These are phyloP conservation scores for Coccyzus lansbergi DNA, from an alignment of 2,797 vertebrate genomes.

Conservation along the genomic window DNA sequence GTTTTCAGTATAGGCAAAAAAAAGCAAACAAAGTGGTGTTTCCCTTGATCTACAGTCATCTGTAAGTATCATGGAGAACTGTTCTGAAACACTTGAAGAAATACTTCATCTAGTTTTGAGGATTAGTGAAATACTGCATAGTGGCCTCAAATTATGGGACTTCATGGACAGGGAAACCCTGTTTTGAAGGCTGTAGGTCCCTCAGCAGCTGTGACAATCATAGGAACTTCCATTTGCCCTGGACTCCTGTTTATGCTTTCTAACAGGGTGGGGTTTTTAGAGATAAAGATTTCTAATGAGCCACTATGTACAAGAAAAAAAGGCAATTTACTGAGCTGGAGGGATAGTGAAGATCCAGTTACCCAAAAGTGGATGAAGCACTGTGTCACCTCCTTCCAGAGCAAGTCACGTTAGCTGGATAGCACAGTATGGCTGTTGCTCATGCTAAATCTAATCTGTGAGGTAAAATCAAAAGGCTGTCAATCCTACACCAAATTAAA, in stretches of 20 bases:
- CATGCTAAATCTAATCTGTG: background rate
- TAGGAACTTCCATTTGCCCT: background rate
- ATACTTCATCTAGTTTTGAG: background rate
- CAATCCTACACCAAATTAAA: conserved; percentile 61
- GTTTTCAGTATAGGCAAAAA: background rate
- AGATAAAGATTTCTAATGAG: background rate
- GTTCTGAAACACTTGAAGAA: background rate
- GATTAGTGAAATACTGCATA: background rate
- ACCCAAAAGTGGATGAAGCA: background rate
- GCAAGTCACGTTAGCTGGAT: background rate
- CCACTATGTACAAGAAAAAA: background rate
- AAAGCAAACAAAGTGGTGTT: background rate
- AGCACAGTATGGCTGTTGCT: background rate
- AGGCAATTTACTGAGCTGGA: background rate
- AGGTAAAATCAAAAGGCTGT: conserved; percentile 13
- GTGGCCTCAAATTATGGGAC: background rate
- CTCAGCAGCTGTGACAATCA: background rate
- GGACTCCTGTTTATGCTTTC: background rate
- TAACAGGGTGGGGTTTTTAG: background rate
- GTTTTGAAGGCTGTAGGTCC: background rate
- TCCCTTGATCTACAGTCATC: background rate
- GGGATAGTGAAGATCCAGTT: background rate
- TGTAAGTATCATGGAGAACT: background rate
- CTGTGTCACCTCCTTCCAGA: background rate
- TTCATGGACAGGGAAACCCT: background rate